Base-by-base conservation (phyloP, 2,113 vertebrate species). In the Xiphophorus hellerii region DNA sequence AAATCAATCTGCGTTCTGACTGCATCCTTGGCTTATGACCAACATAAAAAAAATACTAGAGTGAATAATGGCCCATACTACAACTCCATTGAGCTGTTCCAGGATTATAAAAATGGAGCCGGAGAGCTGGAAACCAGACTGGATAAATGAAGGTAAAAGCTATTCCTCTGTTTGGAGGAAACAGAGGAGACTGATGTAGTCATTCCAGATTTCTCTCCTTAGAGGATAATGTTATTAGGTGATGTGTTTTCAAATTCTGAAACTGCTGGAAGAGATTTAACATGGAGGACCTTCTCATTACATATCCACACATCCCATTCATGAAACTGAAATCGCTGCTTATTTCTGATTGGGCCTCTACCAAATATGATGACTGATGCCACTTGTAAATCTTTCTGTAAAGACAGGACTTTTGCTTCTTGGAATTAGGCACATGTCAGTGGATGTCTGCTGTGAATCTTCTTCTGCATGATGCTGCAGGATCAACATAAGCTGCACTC, bases 401-500 rank as follows among this genome's bases (percentile, higher is more conserved):
- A 66, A 66, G 33, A 74, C 60, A 62, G 74, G 65, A 81, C 69
- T 65, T 71, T 54, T 54, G 37, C 75, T 83, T 71, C 70, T 79
- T 66, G 80, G 78, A 86, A 84, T 87, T 86, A 75, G 27, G 25
- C 37, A 80, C 62, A n/a, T 78, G 84, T 77, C 73, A 77, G 66
- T 77, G 66, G 79, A 73, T n/a, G 44, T 33, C 28, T 62, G 31
- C 8, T 10, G 37, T 42, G 67, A 77, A 73, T 82, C 71, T 2
- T 35, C 74, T 54, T 85, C 74, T 82, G 78, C 89, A 84, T 72
- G 83, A 84, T 76, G 77, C 83, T 72, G 79, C 78, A 80, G 77
- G 84, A 88, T 89, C 78, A 91, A 85, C 84, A 73, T 84, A 88
- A 92, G 88, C 88, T 64, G 78, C 76, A 78, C 78, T 80, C 82